Evolutionary conservation across 2,797 vertebrate genomes (phyloP), one percentile per base, ranked within the genome.

Genomic region (Peromyscus aztecus): DNA sequence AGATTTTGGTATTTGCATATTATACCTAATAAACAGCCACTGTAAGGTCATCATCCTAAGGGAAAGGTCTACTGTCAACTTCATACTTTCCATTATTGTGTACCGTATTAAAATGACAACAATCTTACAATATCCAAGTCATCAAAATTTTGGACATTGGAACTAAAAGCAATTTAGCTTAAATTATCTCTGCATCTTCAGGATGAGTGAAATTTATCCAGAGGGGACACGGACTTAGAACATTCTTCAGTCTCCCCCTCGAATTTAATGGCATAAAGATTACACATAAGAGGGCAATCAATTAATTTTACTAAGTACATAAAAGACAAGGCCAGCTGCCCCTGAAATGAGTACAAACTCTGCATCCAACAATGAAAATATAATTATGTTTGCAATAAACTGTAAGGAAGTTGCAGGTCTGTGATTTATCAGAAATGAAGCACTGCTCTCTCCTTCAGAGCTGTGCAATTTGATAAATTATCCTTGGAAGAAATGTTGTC

Each of bases 21-120:
- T 98, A 98, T 98, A 98, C 97, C 98, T 99, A 99, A 99, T 99
- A 99, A 99, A 99, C 99, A 99, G 98, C 98, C 99, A 98, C 98
- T 98, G 98, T 98, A 98, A 96, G 97, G 97, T 97, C 94, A 40
- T 40, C 40, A 40, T 40, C 40, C 98, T 97, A 89, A 93, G 98
- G 98, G 98, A 98, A 97, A 91, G 69, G 57, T 94, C 73, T 96
- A 90, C 96, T 97, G 95, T 98, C 98, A 99, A 98, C 98, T 98
- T 98, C 98, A 99, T 99, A 99, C 99, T 98, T 99, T 99, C 98
- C 98, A 98, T 99, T 99, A 99, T 98, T 99, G 98, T 98, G 98
- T 97, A 98, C 98, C 97, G 97, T 98, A 98, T 99, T 99, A 99
- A 99, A 99, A 98, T 99, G 99, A 99, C 99, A 99, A 99, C 98